Percentiles rank a stretch among this genome's conserved stretches.
Conservation (phyloP, 2,888 invertebrate genomes). For the Arge pagana region DNA sequence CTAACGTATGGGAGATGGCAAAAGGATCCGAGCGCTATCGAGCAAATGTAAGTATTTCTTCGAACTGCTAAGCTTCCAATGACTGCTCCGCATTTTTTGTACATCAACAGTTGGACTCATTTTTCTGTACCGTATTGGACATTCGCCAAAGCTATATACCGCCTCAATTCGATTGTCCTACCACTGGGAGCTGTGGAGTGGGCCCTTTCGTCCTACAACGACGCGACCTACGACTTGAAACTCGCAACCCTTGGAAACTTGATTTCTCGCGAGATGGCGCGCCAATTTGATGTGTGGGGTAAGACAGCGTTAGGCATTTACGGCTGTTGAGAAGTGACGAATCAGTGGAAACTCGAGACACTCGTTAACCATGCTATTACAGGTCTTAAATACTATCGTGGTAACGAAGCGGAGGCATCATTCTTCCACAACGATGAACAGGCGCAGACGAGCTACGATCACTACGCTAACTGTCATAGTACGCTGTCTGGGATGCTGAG, state of each 20-base stretch:
- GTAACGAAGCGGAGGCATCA: conserved; percentile 25
- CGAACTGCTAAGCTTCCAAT: conserved; percentile 9
- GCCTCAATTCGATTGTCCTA: conserved; percentile 37
- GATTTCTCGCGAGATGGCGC: conserved; percentile 44
- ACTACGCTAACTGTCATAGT: conserved; percentile 37
- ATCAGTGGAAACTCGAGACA: background rate
- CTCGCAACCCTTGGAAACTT: conserved; percentile 42
- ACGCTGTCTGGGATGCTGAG: too few relatives aligned
- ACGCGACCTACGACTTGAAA: conserved; percentile 33
- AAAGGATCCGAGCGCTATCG: conserved; percentile 30
- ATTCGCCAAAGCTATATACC: conserved; percentile 33
- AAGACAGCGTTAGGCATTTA: too few relatives aligned
- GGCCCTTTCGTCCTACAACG: conserved; percentile 25
- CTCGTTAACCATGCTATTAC: too few relatives aligned
- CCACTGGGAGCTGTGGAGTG: conserved; percentile 43
- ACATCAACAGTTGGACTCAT: conserved; percentile 44
- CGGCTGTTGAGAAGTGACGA: conserved; percentile 8
- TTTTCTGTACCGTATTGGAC: conserved; percentile 42
- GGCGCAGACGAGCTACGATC: conserved; percentile 27
- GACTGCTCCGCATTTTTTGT: background rate
- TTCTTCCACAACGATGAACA: conserved; percentile 20
- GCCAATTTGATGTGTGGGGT: conserved; percentile 45
- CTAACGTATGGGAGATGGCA: conserved; percentile 35
- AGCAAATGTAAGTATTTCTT: conserved; percentile 37
- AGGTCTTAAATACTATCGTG: too few relatives aligned